Conservation (phyloP, 2,797 vertebrate species). For the Microchirus variegatus region DNA sequence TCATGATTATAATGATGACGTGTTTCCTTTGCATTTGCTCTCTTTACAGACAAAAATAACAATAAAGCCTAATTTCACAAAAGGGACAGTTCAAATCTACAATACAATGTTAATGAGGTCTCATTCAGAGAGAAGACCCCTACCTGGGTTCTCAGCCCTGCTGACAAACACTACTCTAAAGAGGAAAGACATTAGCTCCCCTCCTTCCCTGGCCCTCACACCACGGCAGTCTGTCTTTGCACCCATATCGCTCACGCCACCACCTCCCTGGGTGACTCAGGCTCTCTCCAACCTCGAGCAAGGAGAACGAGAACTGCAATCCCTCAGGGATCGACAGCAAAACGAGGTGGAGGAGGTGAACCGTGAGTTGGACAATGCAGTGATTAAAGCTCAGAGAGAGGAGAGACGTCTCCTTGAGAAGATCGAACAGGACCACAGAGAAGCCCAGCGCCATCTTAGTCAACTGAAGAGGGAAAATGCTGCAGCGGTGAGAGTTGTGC, state of each 20-base stretch:
- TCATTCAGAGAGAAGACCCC: slow-evolving; percentile 73
- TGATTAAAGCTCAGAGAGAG: slow-evolving; percentile 72
- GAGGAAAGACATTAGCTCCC: slow-evolving; percentile 43
- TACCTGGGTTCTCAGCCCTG: slow-evolving; percentile 72
- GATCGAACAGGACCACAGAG: slow-evolving; percentile 73
- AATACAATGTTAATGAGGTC: slow-evolving; percentile 67
- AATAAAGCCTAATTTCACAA: slow-evolving; percentile 1
- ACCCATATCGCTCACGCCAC: slow-evolving; percentile 43
- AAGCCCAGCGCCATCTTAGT: slow-evolving; percentile 68
- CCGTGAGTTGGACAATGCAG: slow-evolving; percentile 70
- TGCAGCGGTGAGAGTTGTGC: slow-evolving; percentile 69
- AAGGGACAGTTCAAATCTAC: slow-evolving; percentile 5
- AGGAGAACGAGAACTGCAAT: slow-evolving; percentile 72
- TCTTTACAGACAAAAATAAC: slow-evolving; percentile 40
- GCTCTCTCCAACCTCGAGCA: slow-evolving; percentile 76
- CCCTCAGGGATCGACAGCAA: slow-evolving; percentile 71
- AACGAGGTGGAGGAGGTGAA: slow-evolving; percentile 76
- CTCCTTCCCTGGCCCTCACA: slow-evolving; percentile 36
- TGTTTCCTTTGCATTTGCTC: slow-evolving; percentile 7
- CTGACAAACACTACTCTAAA: slow-evolving; percentile 59
- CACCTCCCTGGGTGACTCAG: slow-evolving; percentile 73
- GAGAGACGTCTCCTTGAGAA: slow-evolving; percentile 77
- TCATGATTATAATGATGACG: neutral
- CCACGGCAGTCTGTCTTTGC: slow-evolving; percentile 57
- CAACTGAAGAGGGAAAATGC: slow-evolving; percentile 80